These are phyloP conservation scores for Schizopygopsis malacanthus DNA, from an alignment of 2,797 vertebrate genomes.

Conservation along the genomic window DNA sequence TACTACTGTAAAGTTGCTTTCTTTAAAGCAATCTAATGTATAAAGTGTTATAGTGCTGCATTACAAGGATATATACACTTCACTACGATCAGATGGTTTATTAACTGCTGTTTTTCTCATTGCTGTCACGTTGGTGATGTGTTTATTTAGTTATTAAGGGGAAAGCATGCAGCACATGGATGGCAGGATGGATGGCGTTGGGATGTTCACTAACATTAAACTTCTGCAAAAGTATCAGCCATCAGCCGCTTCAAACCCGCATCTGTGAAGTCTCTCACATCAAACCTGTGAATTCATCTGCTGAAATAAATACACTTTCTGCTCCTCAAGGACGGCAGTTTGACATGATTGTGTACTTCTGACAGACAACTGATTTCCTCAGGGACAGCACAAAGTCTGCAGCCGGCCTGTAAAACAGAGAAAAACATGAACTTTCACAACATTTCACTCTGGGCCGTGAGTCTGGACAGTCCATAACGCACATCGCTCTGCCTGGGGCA, in stretches of 20 bases:
- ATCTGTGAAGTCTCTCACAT: background rate
- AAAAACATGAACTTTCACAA: conserved; percentile 16
- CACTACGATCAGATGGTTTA: too few relatives aligned
- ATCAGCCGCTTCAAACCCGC: too few relatives aligned
- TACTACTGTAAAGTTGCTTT: background rate
- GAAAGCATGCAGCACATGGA: background rate
- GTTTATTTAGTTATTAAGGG: background rate
- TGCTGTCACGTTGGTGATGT: too few relatives aligned
- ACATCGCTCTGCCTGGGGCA: conserved; percentile 15
- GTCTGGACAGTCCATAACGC: conserved; percentile 32
- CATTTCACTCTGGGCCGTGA: background rate
- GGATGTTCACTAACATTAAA: background rate
- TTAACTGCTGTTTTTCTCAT: too few relatives aligned
- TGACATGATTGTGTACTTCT: conserved; percentile 10
- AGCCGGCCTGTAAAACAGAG: background rate
- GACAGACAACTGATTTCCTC: conserved; percentile 11
- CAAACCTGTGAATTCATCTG: background rate
- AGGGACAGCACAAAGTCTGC: conserved; percentile 7
- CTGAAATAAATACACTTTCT: conserved; percentile 20
- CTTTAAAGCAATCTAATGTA: too few relatives aligned
- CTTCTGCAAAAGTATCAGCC: background rate
- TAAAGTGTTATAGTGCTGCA: too few relatives aligned
- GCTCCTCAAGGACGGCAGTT: conserved; percentile 9
- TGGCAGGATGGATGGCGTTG: too few relatives aligned
- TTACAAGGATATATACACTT: too few relatives aligned